Evolutionary conservation across 2,113 vertebrate genomes (phyloP), one percentile per base, ranked within the genome.

Genomic region (Cinclus cinclus): DNA sequence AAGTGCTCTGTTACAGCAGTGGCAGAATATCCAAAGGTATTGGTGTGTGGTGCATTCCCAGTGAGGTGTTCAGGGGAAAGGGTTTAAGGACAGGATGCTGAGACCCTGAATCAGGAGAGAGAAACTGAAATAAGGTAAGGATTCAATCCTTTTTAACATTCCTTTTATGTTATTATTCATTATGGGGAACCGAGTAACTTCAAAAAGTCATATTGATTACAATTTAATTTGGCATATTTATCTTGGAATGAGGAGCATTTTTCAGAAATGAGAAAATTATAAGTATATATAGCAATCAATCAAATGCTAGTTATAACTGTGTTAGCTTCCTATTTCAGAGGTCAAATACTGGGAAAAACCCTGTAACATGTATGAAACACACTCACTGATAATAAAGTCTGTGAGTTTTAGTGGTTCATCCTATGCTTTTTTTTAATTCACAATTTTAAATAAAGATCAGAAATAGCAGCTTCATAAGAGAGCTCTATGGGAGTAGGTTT

Each of bases 391-490:
- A 65, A 21, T 79, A 83, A 71, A 82, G 17, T 58, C 42, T 24
- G 15, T 16, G 73, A 59, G 42, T 90, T 95, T 79, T 60, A 70
- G n/a, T 64, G 19, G 35, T 42, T 62, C 27, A 11, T 46, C 23
- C 78, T 47, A 47, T 78, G 46, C 12, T 92, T 92, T 81, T 39
- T 86, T 93, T 92, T 80, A 92, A 82, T 90, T 89, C 79, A 49
- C 49, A 87, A 56, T 67, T 88, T 95, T 96, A 96, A 96, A 90
- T 90, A 97, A 96, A 94, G 91, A 89, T 75, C 82, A 94, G 89
- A 90, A 62, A 80, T 41, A 95, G 67, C 35, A 86, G 89, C 89
- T 92, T 93, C 53, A 46, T 39, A 35, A 92, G 82, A 92, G 46
- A 89, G n/a, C 59, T 87, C 55, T 44, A 50, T 81, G 39, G 65